A percentile compares a stretch with the other conserved stretches of the same genome.
phyloP scores from a whole-genome alignment of 2,888 invertebrate species.

The Autographa gamma region DNA sequence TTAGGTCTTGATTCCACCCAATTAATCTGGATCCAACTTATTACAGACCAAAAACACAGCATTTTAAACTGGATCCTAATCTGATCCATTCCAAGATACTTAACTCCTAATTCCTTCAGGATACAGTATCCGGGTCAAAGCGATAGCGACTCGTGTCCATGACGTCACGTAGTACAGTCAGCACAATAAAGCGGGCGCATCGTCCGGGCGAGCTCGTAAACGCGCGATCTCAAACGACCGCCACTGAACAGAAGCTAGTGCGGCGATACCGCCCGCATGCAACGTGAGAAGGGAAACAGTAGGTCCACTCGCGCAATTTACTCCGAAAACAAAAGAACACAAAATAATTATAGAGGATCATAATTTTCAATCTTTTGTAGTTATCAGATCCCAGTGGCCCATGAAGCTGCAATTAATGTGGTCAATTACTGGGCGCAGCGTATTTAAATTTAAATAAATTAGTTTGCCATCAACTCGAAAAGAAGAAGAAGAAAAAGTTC shows the following conservation, averaged over 20 bases:
- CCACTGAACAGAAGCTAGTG: slow-evolving; percentile 58
- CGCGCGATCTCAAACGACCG: slow-evolving; percentile 64
- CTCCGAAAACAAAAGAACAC: not conserved
- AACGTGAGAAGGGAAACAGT: slow-evolving; percentile 11
- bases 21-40: not conserved
- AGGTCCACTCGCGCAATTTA: slow-evolving; percentile 18
- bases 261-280: slow-evolving; percentile 54
- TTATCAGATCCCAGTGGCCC: no score
- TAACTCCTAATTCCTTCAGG: slow-evolving; percentile 28
- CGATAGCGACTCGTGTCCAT: slow-evolving; percentile 52
- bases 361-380: no score
- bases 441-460: no score
- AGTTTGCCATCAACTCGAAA: no score
- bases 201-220: slow-evolving; percentile 62
- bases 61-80: not conserved
- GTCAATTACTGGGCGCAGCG: no score
- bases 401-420: no score
- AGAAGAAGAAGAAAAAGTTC: no score
- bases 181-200: slow-evolving; percentile 62
- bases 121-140: slow-evolving; percentile 42
- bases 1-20: not conserved
- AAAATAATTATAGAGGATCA: not conserved
- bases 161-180: slow-evolving; percentile 53
- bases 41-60: not conserved
- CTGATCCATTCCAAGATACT: slow-evolving; percentile 9